phyloP scores from a whole-genome alignment of 2,797 vertebrate genomes.

The Pipistrellus pipistrellus region DNA sequence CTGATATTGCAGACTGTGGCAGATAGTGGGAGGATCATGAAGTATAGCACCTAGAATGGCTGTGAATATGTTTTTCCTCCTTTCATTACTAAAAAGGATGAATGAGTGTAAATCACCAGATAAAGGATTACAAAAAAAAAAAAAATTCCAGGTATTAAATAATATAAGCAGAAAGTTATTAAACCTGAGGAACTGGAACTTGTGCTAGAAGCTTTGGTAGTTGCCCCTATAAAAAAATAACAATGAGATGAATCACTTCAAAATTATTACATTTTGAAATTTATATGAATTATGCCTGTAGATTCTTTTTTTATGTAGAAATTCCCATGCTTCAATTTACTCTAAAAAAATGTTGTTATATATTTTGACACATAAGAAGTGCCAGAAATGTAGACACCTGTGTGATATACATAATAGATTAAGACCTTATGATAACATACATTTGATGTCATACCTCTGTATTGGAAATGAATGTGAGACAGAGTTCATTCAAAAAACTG shows the following conservation, averaged over 20 bases:
- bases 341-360: not conserved
- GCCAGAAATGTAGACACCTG: not conserved
- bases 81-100: not conserved
- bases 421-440: not conserved
- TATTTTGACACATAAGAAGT: not conserved
- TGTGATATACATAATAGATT: not conserved
- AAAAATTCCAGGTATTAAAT: not conserved
- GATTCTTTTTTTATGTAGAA: not conserved
- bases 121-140: not conserved
- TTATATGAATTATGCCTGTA: not conserved
- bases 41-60: not conserved
- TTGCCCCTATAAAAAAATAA: not conserved
- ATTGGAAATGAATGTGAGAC: not conserved
- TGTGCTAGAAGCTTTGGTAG: not conserved
- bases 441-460: not conserved
- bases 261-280: not conserved
- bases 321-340: not conserved
- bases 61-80: not conserved
- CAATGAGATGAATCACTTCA: not conserved
- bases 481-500: not conserved
- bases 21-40: not conserved
- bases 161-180: conserved; percentile 40
- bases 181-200: conserved; percentile 19
- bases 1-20: not conserved
- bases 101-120: not conserved